Evolutionary conservation across 23 tunicate genomes (phyloP).

Genomic region (Aplidium turbinatum): DNA sequence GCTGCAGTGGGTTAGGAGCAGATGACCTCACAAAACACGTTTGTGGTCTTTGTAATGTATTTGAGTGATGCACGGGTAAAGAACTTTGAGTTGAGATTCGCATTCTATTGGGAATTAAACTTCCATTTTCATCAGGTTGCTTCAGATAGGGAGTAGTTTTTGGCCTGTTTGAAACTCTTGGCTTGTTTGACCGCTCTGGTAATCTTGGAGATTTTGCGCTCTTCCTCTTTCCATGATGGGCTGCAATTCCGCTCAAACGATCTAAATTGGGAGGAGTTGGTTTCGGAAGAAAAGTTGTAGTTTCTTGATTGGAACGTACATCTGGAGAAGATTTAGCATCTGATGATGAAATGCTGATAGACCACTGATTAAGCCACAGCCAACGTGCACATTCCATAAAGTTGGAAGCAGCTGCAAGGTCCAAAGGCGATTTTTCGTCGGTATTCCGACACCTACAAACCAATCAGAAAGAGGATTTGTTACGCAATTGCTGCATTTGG

Average conservation of each 20-base stretch:
- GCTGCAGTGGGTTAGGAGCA: background rate
- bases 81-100: background rate
- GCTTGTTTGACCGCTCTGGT: too few relatives aligned
- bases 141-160: background rate
- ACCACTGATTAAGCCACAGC: conserved; percentile 93
- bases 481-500: too few relatives aligned
- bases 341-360: conserved; percentile 39
- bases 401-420: conserved; percentile 47
- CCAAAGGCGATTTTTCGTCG: conserved; percentile 50
- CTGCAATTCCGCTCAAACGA: too few relatives aligned
- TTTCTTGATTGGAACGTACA: too few relatives aligned
- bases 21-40: background rate
- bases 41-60: background rate
- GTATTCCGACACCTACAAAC: conserved; percentile 54
- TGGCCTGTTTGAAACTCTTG: background rate
- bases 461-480: background rate
- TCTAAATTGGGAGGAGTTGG: too few relatives aligned
- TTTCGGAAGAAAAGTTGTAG: conserved; percentile 18
- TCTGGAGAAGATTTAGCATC: background rate
- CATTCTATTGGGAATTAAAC: background rate
- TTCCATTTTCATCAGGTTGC: background rate
- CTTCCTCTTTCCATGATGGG: too few relatives aligned
- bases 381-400: conserved; percentile 82
- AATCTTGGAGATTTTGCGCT: too few relatives aligned
- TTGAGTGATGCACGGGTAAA: too few relatives aligned